These are phyloP conservation scores for Netelia melanura DNA, from an alignment of 2,888 invertebrate genomes.

Conservation along the genomic window DNA sequence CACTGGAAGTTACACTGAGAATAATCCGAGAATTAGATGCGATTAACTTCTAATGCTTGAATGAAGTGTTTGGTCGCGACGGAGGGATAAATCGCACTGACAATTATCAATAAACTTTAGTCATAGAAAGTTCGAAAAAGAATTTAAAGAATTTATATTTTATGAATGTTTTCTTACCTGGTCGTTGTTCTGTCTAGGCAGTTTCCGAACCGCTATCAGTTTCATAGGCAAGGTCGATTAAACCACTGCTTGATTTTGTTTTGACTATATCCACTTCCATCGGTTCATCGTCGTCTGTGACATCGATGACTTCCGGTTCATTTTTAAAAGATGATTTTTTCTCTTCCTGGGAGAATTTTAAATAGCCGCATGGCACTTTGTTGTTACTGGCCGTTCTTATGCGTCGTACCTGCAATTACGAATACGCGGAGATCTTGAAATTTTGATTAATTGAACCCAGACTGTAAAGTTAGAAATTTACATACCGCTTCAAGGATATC, in stretches of 20 bases:
- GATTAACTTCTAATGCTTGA: slow-evolving; percentile 90
- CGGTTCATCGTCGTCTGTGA: background rate
- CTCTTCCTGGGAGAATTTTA: slow-evolving; percentile 10
- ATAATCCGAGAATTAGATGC: slow-evolving; percentile 93
- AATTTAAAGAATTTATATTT: background rate
- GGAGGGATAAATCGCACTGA: background rate
- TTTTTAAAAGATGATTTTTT: background rate
- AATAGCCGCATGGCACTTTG: slow-evolving; percentile 23
- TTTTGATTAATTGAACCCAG: background rate
- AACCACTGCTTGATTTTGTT: background rate
- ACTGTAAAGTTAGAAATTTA: background rate
- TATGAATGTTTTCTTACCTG: background rate
- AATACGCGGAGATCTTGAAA: background rate
- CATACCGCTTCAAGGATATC: slow-evolving; percentile 38
- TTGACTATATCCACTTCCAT: background rate
- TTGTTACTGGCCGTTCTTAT: slow-evolving; percentile 7
- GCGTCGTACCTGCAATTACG: slow-evolving; percentile 4
- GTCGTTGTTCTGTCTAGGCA: background rate
- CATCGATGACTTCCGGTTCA: background rate
- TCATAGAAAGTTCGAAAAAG: background rate
- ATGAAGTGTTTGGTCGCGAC: background rate
- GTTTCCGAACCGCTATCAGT: slow-evolving; percentile 34
- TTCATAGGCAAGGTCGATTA: background rate
- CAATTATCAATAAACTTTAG: background rate
- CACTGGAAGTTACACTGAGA: slow-evolving; percentile 90